Percentiles rank a stretch among this genome's conserved stretches.
These are phyloP conservation scores for Pristionchus exspectatus DNA, from an alignment of 2,888 invertebrate species.

Conservation along the genomic window DNA sequence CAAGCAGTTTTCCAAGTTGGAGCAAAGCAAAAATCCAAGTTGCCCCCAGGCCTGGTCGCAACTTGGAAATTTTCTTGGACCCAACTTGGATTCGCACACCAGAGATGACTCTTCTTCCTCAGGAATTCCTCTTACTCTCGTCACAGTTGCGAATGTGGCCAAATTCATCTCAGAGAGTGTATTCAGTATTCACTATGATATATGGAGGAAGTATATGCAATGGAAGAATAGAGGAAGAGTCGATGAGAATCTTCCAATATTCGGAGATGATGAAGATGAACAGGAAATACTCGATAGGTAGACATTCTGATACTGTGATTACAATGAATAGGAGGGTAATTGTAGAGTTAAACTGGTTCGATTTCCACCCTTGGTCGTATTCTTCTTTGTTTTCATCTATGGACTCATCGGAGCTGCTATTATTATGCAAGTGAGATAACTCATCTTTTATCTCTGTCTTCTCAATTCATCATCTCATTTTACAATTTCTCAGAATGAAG, in stretches of 20 bases:
- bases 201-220: conserved; percentile 74
- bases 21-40: no score
- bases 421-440: conserved; percentile 58
- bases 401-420: conserved; percentile 74
- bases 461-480: not conserved
- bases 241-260: conserved; percentile 62
- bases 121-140: conserved; percentile 71
- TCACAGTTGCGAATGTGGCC: conserved; percentile 76
- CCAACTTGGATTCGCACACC: no score
- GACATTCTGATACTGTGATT: not conserved
- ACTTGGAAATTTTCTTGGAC: no score
- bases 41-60: no score
- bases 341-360: conserved; percentile 72
- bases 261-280: conserved; percentile 76
- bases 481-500: conserved; percentile 57
- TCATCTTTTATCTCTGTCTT: conserved; percentile 15
- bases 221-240: conserved; percentile 68
- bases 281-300: conserved; percentile 60
- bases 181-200: conserved; percentile 62
- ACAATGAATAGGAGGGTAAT: not conserved
- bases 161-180: conserved; percentile 77
- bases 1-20: no score
- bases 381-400: conserved; percentile 75
- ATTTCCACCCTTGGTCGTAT: conserved; percentile 77
- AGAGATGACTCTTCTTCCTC: not conserved